Evolutionary conservation across 2,113 vertebrate genomes (phyloP).

Genomic region (Regulus satrapa): DNA sequence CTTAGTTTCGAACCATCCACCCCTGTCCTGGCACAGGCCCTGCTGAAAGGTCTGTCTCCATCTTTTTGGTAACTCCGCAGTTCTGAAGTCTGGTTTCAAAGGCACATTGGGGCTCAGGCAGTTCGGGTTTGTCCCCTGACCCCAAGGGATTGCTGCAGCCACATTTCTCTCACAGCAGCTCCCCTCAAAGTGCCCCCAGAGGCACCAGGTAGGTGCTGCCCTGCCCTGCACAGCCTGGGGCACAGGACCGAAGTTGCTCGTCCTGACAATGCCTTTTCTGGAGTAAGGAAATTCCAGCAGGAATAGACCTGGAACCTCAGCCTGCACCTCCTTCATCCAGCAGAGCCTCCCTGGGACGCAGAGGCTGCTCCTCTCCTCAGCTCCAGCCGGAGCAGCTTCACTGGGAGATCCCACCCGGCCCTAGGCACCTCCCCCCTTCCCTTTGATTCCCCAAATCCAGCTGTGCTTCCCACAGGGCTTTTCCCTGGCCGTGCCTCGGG

Average conservation of each 20-base stretch:
- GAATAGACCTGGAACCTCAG: neutral
- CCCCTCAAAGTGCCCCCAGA: neutral
- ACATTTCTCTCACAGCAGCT: neutral
- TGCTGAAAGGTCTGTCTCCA: neutral
- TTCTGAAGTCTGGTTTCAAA: neutral
- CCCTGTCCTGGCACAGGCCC: neutral
- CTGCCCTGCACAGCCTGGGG: neutral
- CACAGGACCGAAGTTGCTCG: neutral
- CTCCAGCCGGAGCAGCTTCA: neutral
- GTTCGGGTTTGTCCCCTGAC: rapidly evolving
- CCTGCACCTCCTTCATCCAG: rapidly evolving
- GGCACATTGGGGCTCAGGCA: neutral
- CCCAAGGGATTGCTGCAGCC: neutral
- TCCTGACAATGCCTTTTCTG: neutral
- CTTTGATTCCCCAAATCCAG: neutral
- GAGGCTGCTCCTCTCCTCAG: neutral
- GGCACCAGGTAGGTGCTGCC: neutral
- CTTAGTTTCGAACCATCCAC: neutral
- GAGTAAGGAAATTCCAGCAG: neutral
- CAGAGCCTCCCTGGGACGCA: neutral
- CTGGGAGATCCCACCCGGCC: neutral
- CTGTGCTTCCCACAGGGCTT: neutral
- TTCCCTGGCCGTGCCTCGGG: neutral
- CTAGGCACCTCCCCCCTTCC: neutral
- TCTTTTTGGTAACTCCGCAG: neutral